These are phyloP conservation scores for Labrus mixtus DNA, from an alignment of 2,113 vertebrate species.

Conservation along the genomic window DNA sequence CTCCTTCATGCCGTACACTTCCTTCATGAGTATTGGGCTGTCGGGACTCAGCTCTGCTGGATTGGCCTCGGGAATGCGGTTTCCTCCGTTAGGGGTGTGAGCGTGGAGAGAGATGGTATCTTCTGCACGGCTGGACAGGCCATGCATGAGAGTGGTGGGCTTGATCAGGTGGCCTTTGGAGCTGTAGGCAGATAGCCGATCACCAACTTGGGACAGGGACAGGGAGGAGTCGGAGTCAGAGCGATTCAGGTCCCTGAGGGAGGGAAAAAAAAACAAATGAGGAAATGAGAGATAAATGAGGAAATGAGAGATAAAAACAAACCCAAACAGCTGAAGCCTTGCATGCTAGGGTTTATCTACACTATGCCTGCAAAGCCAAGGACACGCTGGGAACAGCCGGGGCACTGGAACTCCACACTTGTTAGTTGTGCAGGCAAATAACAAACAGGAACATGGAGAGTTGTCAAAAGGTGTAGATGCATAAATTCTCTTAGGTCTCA, in stretches of 20 bases:
- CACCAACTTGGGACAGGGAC: constrained; percentile 91
- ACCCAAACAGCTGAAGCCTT: constrained; percentile 1
- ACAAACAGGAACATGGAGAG: constrained; percentile 17
- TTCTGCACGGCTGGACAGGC: constrained; percentile 69
- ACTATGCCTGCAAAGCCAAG: constrained; percentile 50
- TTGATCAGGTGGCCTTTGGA: constrained; percentile 85
- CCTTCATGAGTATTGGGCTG: constrained; percentile 90
- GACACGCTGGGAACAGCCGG: constrained; percentile 49
- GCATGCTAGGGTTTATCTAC: constrained; percentile 60
- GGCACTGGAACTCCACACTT: constrained; percentile 58
- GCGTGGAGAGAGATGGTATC: constrained; percentile 78
- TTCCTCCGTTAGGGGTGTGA: constrained; percentile 86
- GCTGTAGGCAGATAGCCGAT: constrained; percentile 83
- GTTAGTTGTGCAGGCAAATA: constrained; percentile 67
- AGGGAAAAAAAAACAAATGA: constrained; percentile 6
- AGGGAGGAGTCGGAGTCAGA: constrained; percentile 96
- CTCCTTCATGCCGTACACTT: constrained; percentile 86
- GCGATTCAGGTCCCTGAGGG: constrained; percentile 90
- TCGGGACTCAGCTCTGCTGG: constrained; percentile 81
- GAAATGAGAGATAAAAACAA: background rate
- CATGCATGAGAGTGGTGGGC: constrained; percentile 84
- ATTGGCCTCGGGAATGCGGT: constrained; percentile 79
- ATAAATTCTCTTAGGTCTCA: background rate
- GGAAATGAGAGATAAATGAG: background rate
- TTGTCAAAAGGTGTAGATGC: constrained; percentile 9